Evolutionary conservation across 2,888 invertebrate species (phyloP).

Genomic region (Ophioninae sp.): DNA sequence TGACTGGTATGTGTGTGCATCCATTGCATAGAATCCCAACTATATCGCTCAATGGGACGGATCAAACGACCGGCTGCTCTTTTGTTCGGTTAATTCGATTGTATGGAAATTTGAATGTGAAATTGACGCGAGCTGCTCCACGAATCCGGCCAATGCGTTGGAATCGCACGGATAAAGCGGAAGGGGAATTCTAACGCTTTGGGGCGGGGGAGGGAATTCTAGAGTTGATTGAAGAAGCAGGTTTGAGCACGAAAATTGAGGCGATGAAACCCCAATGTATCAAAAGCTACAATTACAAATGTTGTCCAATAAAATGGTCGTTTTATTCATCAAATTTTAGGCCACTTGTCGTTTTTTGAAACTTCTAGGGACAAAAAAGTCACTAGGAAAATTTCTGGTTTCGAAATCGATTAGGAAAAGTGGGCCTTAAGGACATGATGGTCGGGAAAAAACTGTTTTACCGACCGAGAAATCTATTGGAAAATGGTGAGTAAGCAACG

Average conservation of each 20-base stretch:
- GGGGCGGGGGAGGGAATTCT: slow-evolving; percentile 33
- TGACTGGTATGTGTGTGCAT: neutral
- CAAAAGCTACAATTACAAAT: too few species aligned
- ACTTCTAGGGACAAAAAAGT: too few species aligned
- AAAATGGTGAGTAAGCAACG: too few species aligned
- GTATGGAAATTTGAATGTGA: slow-evolving; percentile 78
- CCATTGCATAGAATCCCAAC: slow-evolving; percentile 33
- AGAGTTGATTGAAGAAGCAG: slow-evolving; percentile 46
- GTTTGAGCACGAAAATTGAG: slow-evolving; percentile 40
- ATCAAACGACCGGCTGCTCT: slow-evolving; percentile 79
- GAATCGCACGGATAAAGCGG: slow-evolving; percentile 55
- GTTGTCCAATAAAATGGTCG: neutral
- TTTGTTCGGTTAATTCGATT: slow-evolving; percentile 77
- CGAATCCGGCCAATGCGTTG: slow-evolving; percentile 29
- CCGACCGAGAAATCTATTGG: too few species aligned
- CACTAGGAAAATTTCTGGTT: too few species aligned
- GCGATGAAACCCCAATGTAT: neutral
- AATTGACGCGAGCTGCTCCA: slow-evolving; percentile 69
- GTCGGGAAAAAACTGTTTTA: too few species aligned
- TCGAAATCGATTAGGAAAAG: too few species aligned
- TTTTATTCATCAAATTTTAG: too few species aligned
- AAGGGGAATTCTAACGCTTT: slow-evolving; percentile 1
- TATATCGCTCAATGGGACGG: slow-evolving; percentile 68
- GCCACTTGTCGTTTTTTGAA: too few species aligned
- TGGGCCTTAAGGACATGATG: too few species aligned